Evolutionary conservation across 2,888 invertebrate species (phyloP).

Genomic region (Drosophila mulleri): DNA sequence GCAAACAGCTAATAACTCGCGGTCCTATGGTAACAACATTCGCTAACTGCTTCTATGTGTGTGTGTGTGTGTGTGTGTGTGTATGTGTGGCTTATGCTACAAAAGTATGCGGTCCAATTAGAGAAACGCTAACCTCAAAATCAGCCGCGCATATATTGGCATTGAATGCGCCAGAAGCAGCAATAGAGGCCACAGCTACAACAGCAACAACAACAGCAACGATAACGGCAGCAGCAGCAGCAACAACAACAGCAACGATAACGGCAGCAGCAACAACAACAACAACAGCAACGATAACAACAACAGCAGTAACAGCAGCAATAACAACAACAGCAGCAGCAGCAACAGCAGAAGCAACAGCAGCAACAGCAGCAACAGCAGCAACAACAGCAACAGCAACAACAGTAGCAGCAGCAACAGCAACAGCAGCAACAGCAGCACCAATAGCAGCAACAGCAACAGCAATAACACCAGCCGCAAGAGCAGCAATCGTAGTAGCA

Average conservation of each 20-base stretch:
- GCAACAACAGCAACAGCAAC: too few relatives aligned
- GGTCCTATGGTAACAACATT: slow-evolving; percentile 41
- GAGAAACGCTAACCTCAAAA: slow-evolving; percentile 64
- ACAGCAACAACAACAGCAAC: neutral
- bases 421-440: neutral
- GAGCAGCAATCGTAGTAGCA: too few relatives aligned
- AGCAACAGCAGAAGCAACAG: neutral
- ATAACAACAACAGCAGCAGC: too few relatives aligned
- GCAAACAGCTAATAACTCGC: slow-evolving; percentile 4
- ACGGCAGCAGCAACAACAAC: neutral
- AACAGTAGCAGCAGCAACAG: too few relatives aligned
- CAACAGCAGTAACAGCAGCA: too few relatives aligned
- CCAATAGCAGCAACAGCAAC: too few relatives aligned
- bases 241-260: slow-evolving; percentile 6
- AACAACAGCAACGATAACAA: neutral
- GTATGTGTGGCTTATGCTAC: slow-evolving; percentile 10
- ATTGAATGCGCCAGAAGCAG: slow-evolving; percentile 57
- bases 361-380: too few relatives aligned
- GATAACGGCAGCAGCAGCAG: neutral
- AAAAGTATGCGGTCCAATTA: slow-evolving; percentile 62
- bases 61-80: neutral
- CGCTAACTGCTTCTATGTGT: too few relatives aligned
- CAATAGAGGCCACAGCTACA: neutral
- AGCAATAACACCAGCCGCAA: too few relatives aligned
- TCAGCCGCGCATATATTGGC: slow-evolving; percentile 68